Conservation (phyloP, 2,797 vertebrate species). For the Danio kyathit region DNA sequence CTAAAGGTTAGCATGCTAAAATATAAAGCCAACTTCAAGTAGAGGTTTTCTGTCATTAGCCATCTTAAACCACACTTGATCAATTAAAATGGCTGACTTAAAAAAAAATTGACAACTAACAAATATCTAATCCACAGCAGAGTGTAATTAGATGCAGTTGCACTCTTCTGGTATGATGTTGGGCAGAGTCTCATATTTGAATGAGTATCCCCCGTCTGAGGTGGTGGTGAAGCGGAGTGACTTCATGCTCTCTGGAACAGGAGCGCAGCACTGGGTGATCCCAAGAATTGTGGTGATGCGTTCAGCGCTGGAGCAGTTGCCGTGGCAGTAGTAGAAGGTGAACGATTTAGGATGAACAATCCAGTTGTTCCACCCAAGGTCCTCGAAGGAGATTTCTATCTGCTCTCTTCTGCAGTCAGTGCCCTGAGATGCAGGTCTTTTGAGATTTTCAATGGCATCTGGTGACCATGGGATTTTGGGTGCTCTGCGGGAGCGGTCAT, state of each 20-base stretch:
- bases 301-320: conserved; percentile 81
- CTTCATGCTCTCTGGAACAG: conserved; percentile 87
- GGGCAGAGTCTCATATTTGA: conserved; percentile 89
- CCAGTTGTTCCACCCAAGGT: conserved; percentile 95
- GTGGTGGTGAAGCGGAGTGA: conserved; percentile 89
- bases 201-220: conserved; percentile 90
- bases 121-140: neutral
- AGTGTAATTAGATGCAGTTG: conserved; percentile 79
- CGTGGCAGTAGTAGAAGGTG: conserved; percentile 91
- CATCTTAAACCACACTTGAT: neutral
- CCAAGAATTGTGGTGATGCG: conserved; percentile 78
- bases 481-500: conserved; percentile 73
- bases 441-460: conserved; percentile 79
- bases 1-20: neutral
- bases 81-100: neutral
- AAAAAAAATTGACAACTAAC: neutral
- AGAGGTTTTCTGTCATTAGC: neutral
- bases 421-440: conserved; percentile 78
- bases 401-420: conserved; percentile 83
- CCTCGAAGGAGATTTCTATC: conserved; percentile 90
- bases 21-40: neutral
- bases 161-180: conserved; percentile 93
- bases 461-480: conserved; percentile 85
- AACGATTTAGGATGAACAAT: conserved; percentile 89
- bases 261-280: conserved; percentile 88